Base-by-base conservation (phyloP, 2,888 invertebrate species). In the Romanomermis culicivorax region DNA sequence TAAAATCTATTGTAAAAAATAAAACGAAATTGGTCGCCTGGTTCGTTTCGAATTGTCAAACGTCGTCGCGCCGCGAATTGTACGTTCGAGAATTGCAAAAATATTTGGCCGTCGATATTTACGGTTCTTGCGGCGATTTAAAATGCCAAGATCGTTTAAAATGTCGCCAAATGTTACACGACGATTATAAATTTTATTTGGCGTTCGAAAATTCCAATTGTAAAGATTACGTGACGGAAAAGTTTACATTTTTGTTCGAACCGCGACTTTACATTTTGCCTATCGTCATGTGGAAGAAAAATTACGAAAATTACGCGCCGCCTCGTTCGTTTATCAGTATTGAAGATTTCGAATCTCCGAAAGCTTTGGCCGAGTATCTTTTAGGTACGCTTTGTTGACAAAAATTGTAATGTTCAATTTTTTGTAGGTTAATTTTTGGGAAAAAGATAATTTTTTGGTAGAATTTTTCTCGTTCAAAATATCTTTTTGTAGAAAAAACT, bases 361-460 rank as follows among this genome's bases (percentile, higher is more conserved):
- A 68, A 58, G 64, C 64, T n/a, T 64, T 74, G 56, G 71, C 71
- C 25, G 64, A 64, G n/a, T 69, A 72, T 58, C 61, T 74, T n/a
- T n/a, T n/a, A n/a, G n/a, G n/a, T n/a, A n/a, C n/a, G n/a, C n/a
- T n/a, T n/a, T n/a, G n/a, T n/a, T n/a, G n/a, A n/a, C n/a, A n/a
- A n/a, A n/a, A n/a, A n/a, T n/a, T n/a, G n/a, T n/a, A n/a, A n/a
- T n/a, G n/a, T n/a, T n/a, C n/a, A n/a, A n/a, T n/a, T n/a, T n/a
- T n/a, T n/a, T n/a, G n/a, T n/a, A n/a, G n/a, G n/a, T n/a, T n/a
- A n/a, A n/a, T n/a, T n/a, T n/a, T n/a, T n/a, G n/a, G n/a, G n/a
- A n/a, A n/a, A n/a, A n/a, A n/a, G n/a, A n/a, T n/a, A n/a, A n/a
- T n/a, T n/a, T n/a, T n/a, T n/a, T n/a, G n/a, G n/a, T n/a, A n/a